phyloP scores from a whole-genome alignment of 2,888 invertebrate species.

The Elmis aenea region DNA sequence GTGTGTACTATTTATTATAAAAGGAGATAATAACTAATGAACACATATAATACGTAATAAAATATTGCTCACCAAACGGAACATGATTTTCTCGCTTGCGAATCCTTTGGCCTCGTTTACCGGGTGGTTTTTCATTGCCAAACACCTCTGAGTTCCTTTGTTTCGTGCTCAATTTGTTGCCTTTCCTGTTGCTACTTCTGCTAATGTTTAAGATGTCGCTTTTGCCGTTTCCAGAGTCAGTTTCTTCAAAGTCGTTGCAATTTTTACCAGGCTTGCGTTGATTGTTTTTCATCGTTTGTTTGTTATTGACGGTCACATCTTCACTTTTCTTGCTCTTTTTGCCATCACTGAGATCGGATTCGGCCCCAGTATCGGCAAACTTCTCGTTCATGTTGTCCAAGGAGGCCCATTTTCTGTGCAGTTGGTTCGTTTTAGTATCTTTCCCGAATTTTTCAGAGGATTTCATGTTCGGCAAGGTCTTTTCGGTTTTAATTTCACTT shows the following conservation, averaged over 20 bases:
- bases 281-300: slow-evolving; percentile 46
- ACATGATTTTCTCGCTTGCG: slow-evolving; percentile 48
- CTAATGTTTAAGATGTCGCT: slow-evolving; percentile 33
- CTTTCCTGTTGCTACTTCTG: slow-evolving; percentile 39
- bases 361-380: slow-evolving; percentile 28
- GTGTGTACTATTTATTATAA: no score
- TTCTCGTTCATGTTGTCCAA: slow-evolving; percentile 47
- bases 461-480: slow-evolving; percentile 20
- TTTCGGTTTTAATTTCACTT: slow-evolving; percentile 47
- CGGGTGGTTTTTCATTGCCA: slow-evolving; percentile 37
- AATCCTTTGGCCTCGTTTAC: slow-evolving; percentile 53
- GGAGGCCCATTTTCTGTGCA: slow-evolving; percentile 57
- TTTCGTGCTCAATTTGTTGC: slow-evolving; percentile 30
- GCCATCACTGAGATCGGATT: slow-evolving; percentile 44
- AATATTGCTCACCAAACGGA: slow-evolving; percentile 34
- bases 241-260: slow-evolving; percentile 34
- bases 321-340: slow-evolving; percentile 37
- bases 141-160: slow-evolving; percentile 34
- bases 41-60: not conserved
- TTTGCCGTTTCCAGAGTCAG: slow-evolving; percentile 33
- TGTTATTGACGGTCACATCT: slow-evolving; percentile 50
- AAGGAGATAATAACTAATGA: slow-evolving; percentile 13
- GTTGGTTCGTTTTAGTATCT: slow-evolving; percentile 43
- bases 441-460: slow-evolving; percentile 33
- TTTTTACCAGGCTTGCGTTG: slow-evolving; percentile 48